Base-by-base conservation (phyloP, 2,113 vertebrate species). In the Acrocephalus kingi region DNA sequence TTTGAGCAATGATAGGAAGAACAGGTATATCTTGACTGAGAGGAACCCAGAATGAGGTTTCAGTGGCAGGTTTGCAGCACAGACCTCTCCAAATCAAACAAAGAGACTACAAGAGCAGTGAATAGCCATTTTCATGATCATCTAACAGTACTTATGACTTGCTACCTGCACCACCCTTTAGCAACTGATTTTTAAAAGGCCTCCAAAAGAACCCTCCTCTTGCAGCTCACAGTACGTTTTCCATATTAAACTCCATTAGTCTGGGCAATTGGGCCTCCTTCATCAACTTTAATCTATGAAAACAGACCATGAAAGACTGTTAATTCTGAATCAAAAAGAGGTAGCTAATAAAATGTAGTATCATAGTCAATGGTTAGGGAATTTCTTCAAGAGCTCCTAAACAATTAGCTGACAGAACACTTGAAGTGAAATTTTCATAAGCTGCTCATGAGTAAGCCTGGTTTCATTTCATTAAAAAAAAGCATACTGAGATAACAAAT, bases 311-410 rank as follows among this genome's bases (percentile, higher is more conserved):
- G 5, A 8, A 89, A 78, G 31, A 17, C 72, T 72, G 45, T 68
- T 92, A 41, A 59, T 93, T 91, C 61, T 86, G 39, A 74, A 94
- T 39, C 67, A 89, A 72, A 22, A 72, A 81, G 82, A 79, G 31
- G 27, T 52, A 82, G 48, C 35, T 86, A 86, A 81, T 81, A 84
- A 77, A 67, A 67, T 49, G 58, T 49, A 78, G 28, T 31, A 11
- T 37, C 64, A 11, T 64, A 13, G 82, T 58, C 77, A 90, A 43
- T 7, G 35, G 49, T 59, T 93, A 69, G 79, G 54, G 64, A 82
- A 72, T 90, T 75, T 92, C 84, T 81, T 84, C 51, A 94, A 94
- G 73, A 92, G 58, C 52, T 86, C 61, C 76, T 81, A 23, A 90
- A 66, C 37, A 74, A 78, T 79, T 78, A 90, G 28, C 45, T 73